Conservation (phyloP, 1,140 invertebrate genomes). For the Solenopsis invicta region DNA sequence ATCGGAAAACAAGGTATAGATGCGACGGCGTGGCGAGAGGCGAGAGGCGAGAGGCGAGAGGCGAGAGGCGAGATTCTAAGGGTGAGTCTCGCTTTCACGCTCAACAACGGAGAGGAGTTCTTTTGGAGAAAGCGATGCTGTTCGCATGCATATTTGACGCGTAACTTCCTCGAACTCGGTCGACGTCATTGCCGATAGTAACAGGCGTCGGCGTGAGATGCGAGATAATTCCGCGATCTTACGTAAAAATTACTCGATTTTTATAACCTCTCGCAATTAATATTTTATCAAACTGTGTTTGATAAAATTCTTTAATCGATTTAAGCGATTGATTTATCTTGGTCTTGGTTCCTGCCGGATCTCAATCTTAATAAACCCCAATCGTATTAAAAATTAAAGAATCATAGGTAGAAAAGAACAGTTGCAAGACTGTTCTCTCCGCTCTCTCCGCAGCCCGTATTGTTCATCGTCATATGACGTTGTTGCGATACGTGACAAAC, state of each 20-base stretch:
- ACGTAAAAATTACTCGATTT: constrained; percentile 7
- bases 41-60: no score
- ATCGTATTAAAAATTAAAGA: no score
- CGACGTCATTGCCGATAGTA: constrained; percentile 21
- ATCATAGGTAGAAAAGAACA: no score
- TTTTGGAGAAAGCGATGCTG: constrained; percentile 55
- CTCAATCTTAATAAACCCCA: no score
- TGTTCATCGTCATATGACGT: no score
- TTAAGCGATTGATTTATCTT: no score
- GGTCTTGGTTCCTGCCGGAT: no score
- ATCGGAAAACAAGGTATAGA: not conserved
- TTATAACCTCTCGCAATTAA: not conserved
- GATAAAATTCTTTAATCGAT: no score
- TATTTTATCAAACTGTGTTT: not conserved
- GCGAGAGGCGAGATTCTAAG: constrained; percentile 19
- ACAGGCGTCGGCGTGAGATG: constrained; percentile 28
- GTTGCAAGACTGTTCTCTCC: no score
- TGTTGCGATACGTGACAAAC: not conserved
- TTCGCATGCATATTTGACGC: constrained; percentile 16
- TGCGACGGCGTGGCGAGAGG: not conserved
- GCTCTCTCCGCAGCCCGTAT: no score
- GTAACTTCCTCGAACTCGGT: constrained; percentile 36
- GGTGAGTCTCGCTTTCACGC: constrained; percentile 50
- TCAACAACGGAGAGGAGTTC: not conserved
- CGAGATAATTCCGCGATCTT: constrained; percentile 17